These are phyloP conservation scores for Nymphalis io DNA, from an alignment of 1,140 invertebrate species.

Conservation along the genomic window DNA sequence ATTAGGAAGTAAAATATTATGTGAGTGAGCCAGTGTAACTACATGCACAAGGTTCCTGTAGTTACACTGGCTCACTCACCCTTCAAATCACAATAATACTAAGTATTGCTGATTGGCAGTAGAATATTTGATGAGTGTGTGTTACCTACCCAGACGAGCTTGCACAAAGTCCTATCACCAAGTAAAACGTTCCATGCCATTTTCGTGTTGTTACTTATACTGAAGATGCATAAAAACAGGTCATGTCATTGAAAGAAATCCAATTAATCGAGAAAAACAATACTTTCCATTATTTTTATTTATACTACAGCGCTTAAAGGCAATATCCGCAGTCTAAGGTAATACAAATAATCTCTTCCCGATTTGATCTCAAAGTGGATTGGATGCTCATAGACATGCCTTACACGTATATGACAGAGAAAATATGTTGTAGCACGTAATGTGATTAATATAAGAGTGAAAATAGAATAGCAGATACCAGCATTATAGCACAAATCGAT, in stretches of 20 bases:
- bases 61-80: too few relatives aligned
- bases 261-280: not conserved
- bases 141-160: too few relatives aligned
- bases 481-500: not conserved
- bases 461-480: not conserved
- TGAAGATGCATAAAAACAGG: too few relatives aligned
- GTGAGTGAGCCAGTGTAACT: too few relatives aligned
- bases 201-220: too few relatives aligned
- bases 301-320: not conserved
- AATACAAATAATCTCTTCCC: constrained; percentile 18
- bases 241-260: not conserved
- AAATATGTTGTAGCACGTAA: not conserved
- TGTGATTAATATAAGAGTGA: not conserved
- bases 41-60: too few relatives aligned
- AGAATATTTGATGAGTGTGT: too few relatives aligned
- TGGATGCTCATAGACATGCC: not conserved
- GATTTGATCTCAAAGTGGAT: constrained; percentile 10
- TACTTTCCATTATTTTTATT: not conserved
- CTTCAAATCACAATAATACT: too few relatives aligned
- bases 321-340: not conserved
- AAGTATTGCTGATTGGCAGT: too few relatives aligned
- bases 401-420: constrained; percentile 5
- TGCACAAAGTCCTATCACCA: too few relatives aligned
- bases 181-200: too few relatives aligned
- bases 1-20: too few relatives aligned